Evolutionary conservation across 2,113 vertebrate genomes (phyloP).

Genomic region (Hippocampus zosterae): DNA sequence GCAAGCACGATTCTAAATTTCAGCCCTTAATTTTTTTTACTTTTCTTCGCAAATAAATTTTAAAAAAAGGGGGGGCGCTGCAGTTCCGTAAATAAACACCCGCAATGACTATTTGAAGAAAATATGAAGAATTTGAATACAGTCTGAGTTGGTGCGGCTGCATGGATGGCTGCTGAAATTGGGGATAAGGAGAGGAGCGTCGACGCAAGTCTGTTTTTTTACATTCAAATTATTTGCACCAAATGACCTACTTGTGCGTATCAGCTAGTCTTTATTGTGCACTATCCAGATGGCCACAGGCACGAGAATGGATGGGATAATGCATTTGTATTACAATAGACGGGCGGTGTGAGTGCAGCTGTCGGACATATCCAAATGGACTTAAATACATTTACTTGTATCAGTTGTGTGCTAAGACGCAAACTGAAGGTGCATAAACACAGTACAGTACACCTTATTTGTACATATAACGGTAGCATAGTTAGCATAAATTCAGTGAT

Average conservation of each 20-base stretch:
- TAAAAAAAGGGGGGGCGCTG: too few relatives aligned
- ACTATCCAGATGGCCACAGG: slow-evolving; percentile 24
- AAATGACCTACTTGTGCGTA: not conserved
- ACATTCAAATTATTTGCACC: not conserved
- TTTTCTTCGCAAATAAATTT: too few relatives aligned
- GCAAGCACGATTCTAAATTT: too few relatives aligned
- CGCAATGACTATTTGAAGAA: too few relatives aligned
- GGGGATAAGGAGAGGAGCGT: too few relatives aligned
- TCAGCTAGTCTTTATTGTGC: slow-evolving; percentile 22
- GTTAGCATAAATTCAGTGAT: slow-evolving; percentile 40
- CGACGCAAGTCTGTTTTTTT: too few relatives aligned
- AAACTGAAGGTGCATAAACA: slow-evolving; percentile 1
- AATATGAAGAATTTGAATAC: too few relatives aligned
- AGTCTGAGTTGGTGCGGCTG: too few relatives aligned
- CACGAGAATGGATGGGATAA: slow-evolving; percentile 43
- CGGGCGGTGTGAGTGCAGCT: slow-evolving; percentile 1
- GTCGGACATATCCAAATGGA: not conserved
- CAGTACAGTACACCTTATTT: not conserved
- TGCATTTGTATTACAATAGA: slow-evolving; percentile 55
- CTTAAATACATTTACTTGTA: not conserved
- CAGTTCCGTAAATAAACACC: too few relatives aligned
- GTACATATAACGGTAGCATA: not conserved
- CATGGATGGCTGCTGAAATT: too few relatives aligned
- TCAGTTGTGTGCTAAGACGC: not conserved
- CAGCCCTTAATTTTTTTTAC: too few relatives aligned